Conservation (phyloP, 2,888 invertebrate genomes). For the Polyommatus iphigenia region DNA sequence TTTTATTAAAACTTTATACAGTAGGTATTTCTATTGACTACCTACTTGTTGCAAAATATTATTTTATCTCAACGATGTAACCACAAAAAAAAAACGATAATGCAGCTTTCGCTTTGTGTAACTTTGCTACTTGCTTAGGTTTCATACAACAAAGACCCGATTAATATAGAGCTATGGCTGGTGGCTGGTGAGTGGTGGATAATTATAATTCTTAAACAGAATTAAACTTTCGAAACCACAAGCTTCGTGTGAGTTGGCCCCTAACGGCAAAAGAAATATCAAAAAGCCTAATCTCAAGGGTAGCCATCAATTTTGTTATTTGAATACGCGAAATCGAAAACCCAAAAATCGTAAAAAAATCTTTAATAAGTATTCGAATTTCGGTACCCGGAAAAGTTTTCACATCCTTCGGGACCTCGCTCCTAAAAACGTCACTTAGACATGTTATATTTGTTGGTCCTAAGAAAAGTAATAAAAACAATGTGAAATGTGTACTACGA, state of each 20-base stretch:
- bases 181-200: no score
- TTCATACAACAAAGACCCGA: not conserved
- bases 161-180: no score
- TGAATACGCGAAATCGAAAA: not conserved
- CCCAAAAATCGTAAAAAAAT: not conserved
- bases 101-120: no score
- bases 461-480: slow-evolving; percentile 5
- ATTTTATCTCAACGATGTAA: no score
- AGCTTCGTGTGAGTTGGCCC: no score
- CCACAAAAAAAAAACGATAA: no score
- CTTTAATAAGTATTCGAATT: not conserved
- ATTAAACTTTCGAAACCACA: no score
- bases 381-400: not conserved
- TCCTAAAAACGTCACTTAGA: not conserved
- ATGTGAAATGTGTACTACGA: slow-evolving; percentile 1
- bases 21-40: not conserved
- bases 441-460: not conserved
- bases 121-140: not conserved
- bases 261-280: not conserved
- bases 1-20: not conserved
- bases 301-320: not conserved
- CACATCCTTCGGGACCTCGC: not conserved
- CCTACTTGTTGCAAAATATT: not conserved
- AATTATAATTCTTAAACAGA: no score
- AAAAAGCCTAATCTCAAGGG: not conserved